Conservation (phyloP, 2,113 vertebrate genomes). For the Brachypodius melanocephalos region DNA sequence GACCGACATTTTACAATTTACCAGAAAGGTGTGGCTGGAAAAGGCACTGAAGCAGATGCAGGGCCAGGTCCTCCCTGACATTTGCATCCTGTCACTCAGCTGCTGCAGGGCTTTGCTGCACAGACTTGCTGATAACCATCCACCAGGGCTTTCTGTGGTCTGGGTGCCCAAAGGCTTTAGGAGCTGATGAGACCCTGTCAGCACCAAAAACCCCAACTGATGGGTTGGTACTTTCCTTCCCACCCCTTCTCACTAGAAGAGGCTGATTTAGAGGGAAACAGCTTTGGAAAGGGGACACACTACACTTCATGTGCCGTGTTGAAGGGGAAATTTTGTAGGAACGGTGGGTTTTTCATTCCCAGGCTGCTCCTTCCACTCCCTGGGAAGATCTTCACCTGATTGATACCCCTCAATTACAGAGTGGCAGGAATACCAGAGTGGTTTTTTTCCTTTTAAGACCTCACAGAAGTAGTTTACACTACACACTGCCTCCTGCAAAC, state of each 20-base stretch:
- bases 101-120: constrained; percentile 48
- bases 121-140: constrained; percentile 67
- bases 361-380: background rate
- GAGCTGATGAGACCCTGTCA: background rate
- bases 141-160: constrained; percentile 54
- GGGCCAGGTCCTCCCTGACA: constrained; percentile 48
- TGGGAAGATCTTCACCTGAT: background rate
- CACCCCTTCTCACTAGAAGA: background rate
- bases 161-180: constrained; percentile 60
- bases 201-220: background rate
- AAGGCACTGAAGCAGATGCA: constrained; percentile 69
- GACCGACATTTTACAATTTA: constrained; percentile 74
- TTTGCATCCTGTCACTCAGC: constrained; percentile 60
- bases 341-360: background rate
- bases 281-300: background rate
- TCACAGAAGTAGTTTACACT: background rate
- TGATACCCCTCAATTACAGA: background rate
- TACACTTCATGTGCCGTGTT: fast-evolving
- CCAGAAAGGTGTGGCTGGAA: constrained; percentile 72
- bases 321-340: background rate
- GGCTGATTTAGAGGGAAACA: background rate
- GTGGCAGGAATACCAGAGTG: background rate
- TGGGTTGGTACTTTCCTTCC: background rate
- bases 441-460: background rate
- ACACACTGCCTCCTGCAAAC: background rate